These are phyloP conservation scores for Pristionchus fissidentatus DNA, from an alignment of 2,888 invertebrate genomes.

Conservation along the genomic window DNA sequence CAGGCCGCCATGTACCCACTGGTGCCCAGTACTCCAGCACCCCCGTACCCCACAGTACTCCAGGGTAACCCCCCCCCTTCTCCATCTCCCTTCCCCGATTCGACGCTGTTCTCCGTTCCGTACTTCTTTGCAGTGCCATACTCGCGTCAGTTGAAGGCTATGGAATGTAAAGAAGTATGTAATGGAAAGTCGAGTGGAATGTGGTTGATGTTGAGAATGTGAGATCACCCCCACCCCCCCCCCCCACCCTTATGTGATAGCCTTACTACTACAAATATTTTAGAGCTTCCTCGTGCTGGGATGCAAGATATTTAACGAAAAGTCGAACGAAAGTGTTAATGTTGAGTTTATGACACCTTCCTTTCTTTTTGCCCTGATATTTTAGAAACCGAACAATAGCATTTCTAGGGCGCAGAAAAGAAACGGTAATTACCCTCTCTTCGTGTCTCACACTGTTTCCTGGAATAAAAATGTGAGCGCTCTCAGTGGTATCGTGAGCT, in stretches of 20 bases:
- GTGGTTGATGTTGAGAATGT: background rate
- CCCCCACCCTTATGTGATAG: background rate
- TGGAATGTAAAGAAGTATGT: conserved; percentile 46
- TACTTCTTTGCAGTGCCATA: conserved; percentile 44
- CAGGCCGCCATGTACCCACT: background rate
- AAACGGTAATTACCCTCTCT: too few relatives aligned
- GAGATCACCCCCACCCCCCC: background rate
- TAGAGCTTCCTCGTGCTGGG: too few relatives aligned
- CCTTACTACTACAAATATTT: background rate
- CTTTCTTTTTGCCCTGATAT: background rate
- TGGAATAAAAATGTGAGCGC: too few relatives aligned
- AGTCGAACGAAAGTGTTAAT: too few relatives aligned
- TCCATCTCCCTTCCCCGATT: background rate
- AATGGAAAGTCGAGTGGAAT: background rate
- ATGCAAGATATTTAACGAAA: too few relatives aligned
- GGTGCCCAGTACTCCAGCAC: background rate
- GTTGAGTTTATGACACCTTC: background rate
- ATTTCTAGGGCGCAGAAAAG: too few relatives aligned
- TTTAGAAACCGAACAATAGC: too few relatives aligned
- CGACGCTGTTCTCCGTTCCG: conserved; percentile 31
- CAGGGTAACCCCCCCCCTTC: background rate
- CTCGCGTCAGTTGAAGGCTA: background rate
- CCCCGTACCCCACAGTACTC: too few relatives aligned
- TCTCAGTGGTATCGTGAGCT: too few relatives aligned
- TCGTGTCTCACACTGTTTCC: too few relatives aligned